phyloP scores from a whole-genome alignment of 2,797 vertebrate genomes.

The Ciconia nigra region DNA sequence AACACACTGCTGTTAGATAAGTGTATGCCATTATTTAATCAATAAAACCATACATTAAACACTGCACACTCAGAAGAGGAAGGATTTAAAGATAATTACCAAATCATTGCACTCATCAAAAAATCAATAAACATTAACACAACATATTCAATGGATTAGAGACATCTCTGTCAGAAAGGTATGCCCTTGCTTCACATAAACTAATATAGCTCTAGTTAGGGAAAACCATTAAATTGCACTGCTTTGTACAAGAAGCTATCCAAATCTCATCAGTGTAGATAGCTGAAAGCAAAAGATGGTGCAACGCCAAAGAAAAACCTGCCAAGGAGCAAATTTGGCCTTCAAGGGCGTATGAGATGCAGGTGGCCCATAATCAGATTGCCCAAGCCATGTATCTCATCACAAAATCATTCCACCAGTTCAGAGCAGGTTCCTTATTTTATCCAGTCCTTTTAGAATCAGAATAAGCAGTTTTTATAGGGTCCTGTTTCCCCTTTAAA shows the following conservation, averaged over 20 bases:
- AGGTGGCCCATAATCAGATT: background rate
- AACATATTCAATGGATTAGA: background rate
- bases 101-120: background rate
- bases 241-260: background rate
- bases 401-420: background rate
- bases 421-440: background rate
- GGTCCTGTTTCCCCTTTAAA: background rate
- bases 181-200: background rate
- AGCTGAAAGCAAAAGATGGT: background rate
- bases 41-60: background rate
- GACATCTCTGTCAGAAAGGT: background rate
- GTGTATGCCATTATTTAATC: background rate
- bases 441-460: background rate
- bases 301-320: background rate
- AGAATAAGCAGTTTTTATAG: background rate
- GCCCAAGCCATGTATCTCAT: background rate
- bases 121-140: background rate
- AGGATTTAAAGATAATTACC: background rate
- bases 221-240: background rate
- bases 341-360: background rate
- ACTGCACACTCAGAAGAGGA: background rate
- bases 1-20: background rate
- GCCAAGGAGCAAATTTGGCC: background rate
- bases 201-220: background rate
- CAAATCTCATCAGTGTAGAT: background rate